A percentile compares a stretch with the other conserved stretches of the same genome.
Conservation (phyloP, 2,113 vertebrate species). For the Sapajus apella region DNA sequence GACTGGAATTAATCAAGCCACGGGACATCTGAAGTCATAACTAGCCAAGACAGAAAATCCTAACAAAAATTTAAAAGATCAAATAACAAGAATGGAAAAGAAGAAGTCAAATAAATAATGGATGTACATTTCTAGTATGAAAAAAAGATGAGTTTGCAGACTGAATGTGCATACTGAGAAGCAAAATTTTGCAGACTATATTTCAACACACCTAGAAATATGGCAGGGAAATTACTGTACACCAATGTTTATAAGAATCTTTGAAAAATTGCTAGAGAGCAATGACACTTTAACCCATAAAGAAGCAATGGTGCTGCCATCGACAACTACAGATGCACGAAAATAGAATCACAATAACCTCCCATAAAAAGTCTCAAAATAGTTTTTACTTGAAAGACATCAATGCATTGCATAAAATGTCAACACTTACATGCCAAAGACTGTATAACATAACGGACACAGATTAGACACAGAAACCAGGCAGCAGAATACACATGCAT, state of each 20-base stretch:
- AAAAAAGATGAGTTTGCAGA: neutral
- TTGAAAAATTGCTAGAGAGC: neutral
- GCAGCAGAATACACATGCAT: neutral
- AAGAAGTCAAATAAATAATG: neutral
- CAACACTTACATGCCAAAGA: neutral
- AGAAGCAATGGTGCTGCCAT: neutral
- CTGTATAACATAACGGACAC: neutral
- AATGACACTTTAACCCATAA: neutral
- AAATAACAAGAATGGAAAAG: neutral
- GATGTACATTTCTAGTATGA: neutral
- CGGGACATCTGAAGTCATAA: neutral
- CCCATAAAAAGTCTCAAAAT: neutral
- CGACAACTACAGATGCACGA: neutral
- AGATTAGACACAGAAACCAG: neutral
- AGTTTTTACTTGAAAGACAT: conserved; percentile 29
- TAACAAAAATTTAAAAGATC: neutral
- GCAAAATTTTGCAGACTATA: neutral
- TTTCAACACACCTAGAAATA: neutral
- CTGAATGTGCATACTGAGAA: neutral
- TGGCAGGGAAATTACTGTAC: neutral
- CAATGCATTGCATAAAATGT: neutral
- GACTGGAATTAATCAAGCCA: neutral
- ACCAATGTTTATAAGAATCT: neutral
- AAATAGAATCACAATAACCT: conserved; percentile 25
- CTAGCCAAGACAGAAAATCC: neutral